Evolutionary conservation across 2,888 invertebrate genomes (phyloP), one percentile per base, ranked within the genome.

Genomic region (Agrotis ipsilon): DNA sequence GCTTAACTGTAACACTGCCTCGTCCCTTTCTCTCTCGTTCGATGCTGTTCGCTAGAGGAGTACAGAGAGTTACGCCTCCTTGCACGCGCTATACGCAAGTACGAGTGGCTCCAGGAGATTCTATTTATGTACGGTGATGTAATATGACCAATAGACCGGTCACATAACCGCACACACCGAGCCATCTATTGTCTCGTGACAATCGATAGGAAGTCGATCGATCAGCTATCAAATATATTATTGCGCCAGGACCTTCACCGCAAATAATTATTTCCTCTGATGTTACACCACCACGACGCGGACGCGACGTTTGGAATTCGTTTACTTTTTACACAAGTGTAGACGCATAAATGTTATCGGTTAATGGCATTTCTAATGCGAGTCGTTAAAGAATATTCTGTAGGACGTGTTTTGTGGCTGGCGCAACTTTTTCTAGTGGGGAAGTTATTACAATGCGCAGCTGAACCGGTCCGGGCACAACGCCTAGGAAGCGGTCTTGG

Each of bases 1-100:
- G 95, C 95, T 95, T 96, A 96, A 96, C 96, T 96, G 96, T 96
- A 96, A 92, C 95, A 93, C 91, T 90, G 88, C 82, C 90, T 90
- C 90, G 93, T 96, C 95, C 93, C 93, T 94, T 92, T 95, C 94
- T 90, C 92, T 91, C 95, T 87, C 89, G 87, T 87, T 89, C 83
- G 82, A 83, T 82, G 86, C 83, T 85, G 86, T 87, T 88, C 78
- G 94, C 88, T 92, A 93, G 94, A 94, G 88, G 88, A 93, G 94
- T 85, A 88, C 92, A 89, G 92, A 91, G 87, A 87, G 91, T 90
- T 89, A 91, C 92, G 92, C 90, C 92, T 93, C 92, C 93, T 91
- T 92, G 92, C 93, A 92, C 92, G 93, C 93, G 90, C 89, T 90
- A 81, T 90, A 90, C 91, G 90, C 89, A 85, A 90, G 90, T 92